These are phyloP conservation scores for Onthophagus taurus DNA, from an alignment of 1,140 invertebrate species.

Conservation along the genomic window DNA sequence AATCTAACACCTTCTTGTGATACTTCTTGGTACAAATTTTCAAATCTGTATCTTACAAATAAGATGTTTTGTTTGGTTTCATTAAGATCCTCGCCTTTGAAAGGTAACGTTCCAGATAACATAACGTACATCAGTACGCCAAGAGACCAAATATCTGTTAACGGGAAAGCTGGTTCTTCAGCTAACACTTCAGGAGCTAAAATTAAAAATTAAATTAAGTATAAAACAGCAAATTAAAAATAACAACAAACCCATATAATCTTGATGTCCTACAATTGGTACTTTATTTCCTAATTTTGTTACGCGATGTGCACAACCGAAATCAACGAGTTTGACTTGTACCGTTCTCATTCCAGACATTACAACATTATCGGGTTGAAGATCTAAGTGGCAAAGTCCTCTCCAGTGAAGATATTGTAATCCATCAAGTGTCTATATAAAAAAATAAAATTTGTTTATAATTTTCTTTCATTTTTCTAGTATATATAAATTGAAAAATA, in stretches of 20 bases:
- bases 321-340: slow-evolving; percentile 86
- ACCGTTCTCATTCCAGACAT: slow-evolving; percentile 79
- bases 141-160: slow-evolving; percentile 94
- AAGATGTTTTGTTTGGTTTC: slow-evolving; percentile 88
- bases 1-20: slow-evolving; percentile 91
- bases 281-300: slow-evolving; percentile 68
- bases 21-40: slow-evolving; percentile 88
- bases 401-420: slow-evolving; percentile 90
- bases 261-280: slow-evolving; percentile 53
- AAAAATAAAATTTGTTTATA: not conserved
- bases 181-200: slow-evolving; percentile 86
- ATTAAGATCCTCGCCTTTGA: slow-evolving; percentile 68
- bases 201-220: slow-evolving; percentile 26
- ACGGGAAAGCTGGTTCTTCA: slow-evolving; percentile 74
- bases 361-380: slow-evolving; percentile 95
- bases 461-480: too few relatives aligned
- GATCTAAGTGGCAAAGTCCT: slow-evolving; percentile 82
- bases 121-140: slow-evolving; percentile 90
- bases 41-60: slow-evolving; percentile 89
- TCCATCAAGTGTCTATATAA: slow-evolving; percentile 63
- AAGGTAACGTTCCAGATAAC: slow-evolving; percentile 88
- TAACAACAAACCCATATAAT: slow-evolving; percentile 56
- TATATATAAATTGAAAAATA: too few relatives aligned
- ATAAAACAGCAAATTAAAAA: not conserved
- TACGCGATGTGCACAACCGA: slow-evolving; percentile 74